Evolutionary conservation across 2,797 vertebrate genomes (phyloP), one percentile per base, ranked within the genome.

Genomic region (Rallus crepitans): DNA sequence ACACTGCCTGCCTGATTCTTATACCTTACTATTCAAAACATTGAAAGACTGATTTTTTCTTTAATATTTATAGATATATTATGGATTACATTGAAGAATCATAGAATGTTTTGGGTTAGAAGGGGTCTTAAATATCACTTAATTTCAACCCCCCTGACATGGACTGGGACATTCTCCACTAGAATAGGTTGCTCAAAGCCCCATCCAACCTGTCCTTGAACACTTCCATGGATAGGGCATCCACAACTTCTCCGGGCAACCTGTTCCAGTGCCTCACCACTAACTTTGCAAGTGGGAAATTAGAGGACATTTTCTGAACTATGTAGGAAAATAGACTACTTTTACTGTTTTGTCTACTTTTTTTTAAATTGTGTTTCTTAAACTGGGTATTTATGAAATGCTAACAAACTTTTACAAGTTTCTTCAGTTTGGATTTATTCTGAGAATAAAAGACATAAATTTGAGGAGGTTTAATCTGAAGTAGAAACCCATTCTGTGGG

Each of bases 271-370:
- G 25, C 15, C 50, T 27, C 25, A 52, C 25, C 25, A 21, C 5
- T 60, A 68, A 40, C 2, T 45, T 33, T 28, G 3, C 4, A 84
- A 84, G 69, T 42, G 0, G 81, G 77, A 68, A 80, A 15, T 17
- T 52, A 7, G 5, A 20, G 45, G 45, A 52, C 0, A 19, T 31
- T 52, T 81, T 75, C 31, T 61, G 6, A 48, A 50, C 7, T 35
- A 4, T 45, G 1, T 40, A 45, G 5, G 3, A 33, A n/a, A 75
- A 83, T 39, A 2, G 0, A 27, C 14, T 61, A 3, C 31, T 7
- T 59, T 23, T 56, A 11, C 7, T 66, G 2, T 28, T 77, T 80
- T 40, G 3, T 57, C 27, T 78, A 17, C 5, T 27, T 70, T 70
- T 70, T 70, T 63, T 8, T 4, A 45, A 33, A 48, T 2, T 23